phyloP scores from a whole-genome alignment of 2,888 invertebrate genomes.

The Pyrgus malvae region DNA sequence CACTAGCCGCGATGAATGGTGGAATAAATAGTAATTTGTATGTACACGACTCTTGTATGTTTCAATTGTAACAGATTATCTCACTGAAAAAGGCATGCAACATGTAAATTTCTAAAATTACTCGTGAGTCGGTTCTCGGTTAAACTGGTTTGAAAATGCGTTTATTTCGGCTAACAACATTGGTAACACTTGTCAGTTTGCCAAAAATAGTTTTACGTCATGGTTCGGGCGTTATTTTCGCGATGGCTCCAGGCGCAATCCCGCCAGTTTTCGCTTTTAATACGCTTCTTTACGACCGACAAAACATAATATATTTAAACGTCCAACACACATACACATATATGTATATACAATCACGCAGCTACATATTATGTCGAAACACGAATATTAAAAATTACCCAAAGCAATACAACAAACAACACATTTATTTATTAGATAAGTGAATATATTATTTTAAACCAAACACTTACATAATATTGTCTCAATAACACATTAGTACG shows the following conservation, averaged over 20 bases:
- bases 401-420: too few relatives aligned
- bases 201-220: slow-evolving; percentile 60
- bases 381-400: not conserved
- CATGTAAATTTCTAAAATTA: slow-evolving; percentile 13
- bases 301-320: slow-evolving; percentile 19
- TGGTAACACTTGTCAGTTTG: slow-evolving; percentile 57
- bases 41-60: too few relatives aligned
- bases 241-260: slow-evolving; percentile 39
- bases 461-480: too few relatives aligned
- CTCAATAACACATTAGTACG: too few relatives aligned
- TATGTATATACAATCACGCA: not conserved
- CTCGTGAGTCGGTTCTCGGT: slow-evolving; percentile 4
- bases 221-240: slow-evolving; percentile 52
- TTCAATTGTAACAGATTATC: too few relatives aligned
- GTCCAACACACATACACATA: not conserved
- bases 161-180: slow-evolving; percentile 66
- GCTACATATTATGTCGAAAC: not conserved
- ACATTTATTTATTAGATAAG: too few relatives aligned
- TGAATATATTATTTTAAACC: too few relatives aligned
- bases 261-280: slow-evolving; percentile 15
- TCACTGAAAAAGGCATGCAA: too few relatives aligned
- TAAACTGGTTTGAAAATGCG: not conserved
- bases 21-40: too few relatives aligned
- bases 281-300: slow-evolving; percentile 7
- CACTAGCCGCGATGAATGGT: too few relatives aligned